Conservation (phyloP, 2,797 vertebrate species). For the Bovichtus variegatus region DNA sequence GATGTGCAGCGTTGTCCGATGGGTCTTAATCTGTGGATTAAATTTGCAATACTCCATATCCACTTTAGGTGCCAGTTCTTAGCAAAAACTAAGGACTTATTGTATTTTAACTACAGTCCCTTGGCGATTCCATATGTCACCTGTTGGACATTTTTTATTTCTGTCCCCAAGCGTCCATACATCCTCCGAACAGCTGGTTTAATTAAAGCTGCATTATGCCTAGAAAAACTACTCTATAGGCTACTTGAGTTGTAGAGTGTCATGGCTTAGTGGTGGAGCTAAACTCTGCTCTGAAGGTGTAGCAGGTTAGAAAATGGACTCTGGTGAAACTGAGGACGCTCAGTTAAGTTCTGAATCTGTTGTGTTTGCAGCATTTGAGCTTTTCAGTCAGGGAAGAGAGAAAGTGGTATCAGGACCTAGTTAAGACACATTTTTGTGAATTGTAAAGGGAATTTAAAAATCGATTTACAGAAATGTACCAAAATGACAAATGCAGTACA, state of each 20-base stretch:
- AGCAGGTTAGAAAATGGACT: neutral
- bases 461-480: no score
- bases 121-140: neutral
- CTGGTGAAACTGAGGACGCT: no score
- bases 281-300: neutral
- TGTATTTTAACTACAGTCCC: conserved; percentile 30
- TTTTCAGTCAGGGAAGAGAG: neutral
- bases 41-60: neutral
- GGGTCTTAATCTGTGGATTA: conserved; percentile 1
- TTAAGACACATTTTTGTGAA: neutral
- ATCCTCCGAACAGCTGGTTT: conserved; percentile 6
- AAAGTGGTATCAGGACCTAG: neutral
- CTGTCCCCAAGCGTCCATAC: neutral
- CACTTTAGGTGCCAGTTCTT: neutral
- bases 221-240: neutral
- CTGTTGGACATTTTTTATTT: conserved; percentile 18
- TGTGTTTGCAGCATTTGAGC: no score
- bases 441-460: neutral
- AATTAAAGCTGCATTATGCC: conserved; percentile 1
- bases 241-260: neutral
- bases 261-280: neutral
- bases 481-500: no score
- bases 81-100: conserved; percentile 10
- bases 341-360: no score
- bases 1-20: neutral